Conservation (phyloP, 1,140 invertebrate genomes). For the Leguminivora glycinivorella region DNA sequence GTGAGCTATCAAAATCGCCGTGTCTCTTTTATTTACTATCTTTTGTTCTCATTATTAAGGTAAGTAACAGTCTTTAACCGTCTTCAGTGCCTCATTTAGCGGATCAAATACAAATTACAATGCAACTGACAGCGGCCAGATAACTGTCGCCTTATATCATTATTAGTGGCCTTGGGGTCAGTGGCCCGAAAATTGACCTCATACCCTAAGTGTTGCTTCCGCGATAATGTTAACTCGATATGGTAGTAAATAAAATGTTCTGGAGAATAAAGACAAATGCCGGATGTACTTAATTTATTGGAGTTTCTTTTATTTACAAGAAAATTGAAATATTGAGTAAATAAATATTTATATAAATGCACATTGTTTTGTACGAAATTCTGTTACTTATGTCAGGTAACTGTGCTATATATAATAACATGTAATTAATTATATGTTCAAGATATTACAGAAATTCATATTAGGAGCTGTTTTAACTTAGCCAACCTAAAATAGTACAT, state of each 20-base stretch:
- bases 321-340: background rate
- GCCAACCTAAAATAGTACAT: no score
- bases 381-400: no score
- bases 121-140: background rate
- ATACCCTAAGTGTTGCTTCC: conserved; percentile 20
- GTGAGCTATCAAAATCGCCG: no score
- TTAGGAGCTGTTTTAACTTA: no score
- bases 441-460: no score
- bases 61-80: background rate
- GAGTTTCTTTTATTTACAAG: background rate
- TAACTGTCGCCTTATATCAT: conserved; percentile 23
- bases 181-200: conserved; percentile 23
- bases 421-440: no score
- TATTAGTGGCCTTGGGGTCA: conserved; percentile 23
- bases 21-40: no score
- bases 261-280: conserved; percentile 20
- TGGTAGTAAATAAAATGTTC: background rate
- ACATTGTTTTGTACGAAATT: no score
- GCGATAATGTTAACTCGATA: conserved; percentile 23
- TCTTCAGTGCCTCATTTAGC: background rate
- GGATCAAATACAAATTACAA: background rate
- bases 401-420: no score
- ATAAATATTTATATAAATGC: no score
- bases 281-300: background rate
- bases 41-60: no score